Evolutionary conservation across 2,888 invertebrate genomes (phyloP), one percentile per base, ranked within the genome.

Genomic region (Lasioglossum villosulum): DNA sequence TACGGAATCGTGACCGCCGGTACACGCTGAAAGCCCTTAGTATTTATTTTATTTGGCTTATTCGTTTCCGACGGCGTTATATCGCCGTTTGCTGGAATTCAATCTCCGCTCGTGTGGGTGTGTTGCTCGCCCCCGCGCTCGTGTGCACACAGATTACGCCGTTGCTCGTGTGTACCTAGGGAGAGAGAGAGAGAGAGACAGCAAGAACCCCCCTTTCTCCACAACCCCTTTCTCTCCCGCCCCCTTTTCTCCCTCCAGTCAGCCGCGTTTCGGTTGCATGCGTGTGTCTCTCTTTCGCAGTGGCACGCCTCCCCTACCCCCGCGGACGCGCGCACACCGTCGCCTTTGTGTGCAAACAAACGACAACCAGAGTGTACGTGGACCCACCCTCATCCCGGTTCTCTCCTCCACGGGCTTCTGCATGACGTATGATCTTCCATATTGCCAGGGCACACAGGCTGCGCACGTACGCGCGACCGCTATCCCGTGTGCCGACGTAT

Each of bases 351-450:
- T 84, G 88, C 88, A 89, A 87, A 88, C 87, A 88, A 84, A 83
- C 68, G 87, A 77, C 81, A 84, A 83, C 72, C 79, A 63, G 89
- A 88, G 86, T 81, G 84, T 84, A 83, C 83, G 84, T 80, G 79
- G 52, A 56, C 68, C 78, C 77, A 80, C 82, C 83, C 77, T 74
- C 80, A 27, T 34, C 52, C 56, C 70, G 63, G 23, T 52, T 56
- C 72, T 72, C 80, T 77, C 78, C 84, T 80, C 87, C 85, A 39
- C 78, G 73, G 85, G 86, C 82, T 85, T 77, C 87, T 82, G 89
- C 93, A 94, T 95, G 95, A 95, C 95, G 94, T 95, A 95, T 95
- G 95, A 95, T 95, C 95, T 94, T 92, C 94, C 93, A 95, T 95
- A 95, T 95, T 95, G 94, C 94, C 90, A 90, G 83, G 91, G 91